These are phyloP conservation scores for Sylvia atricapilla DNA, from an alignment of 2,113 vertebrate species.

Conservation along the genomic window DNA sequence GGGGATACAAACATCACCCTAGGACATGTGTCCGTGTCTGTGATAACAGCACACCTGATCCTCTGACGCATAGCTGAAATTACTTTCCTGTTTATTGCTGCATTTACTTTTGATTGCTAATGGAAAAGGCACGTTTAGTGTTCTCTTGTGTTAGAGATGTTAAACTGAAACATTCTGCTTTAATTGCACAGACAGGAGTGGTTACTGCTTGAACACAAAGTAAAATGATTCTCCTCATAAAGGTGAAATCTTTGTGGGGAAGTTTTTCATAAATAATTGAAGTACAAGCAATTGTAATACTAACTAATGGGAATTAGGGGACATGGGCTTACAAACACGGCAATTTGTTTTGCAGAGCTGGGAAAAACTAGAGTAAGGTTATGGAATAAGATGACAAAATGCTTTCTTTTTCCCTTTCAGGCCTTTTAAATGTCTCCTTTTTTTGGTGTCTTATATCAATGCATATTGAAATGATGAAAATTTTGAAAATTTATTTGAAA, in stretches of 20 bases:
- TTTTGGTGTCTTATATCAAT: neutral
- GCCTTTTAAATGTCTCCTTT: neutral
- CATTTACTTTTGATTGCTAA: constrained; percentile 50
- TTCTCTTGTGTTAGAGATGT: constrained; percentile 21
- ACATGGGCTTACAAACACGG: neutral
- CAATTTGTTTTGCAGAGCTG: constrained; percentile 15
- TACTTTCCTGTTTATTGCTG: constrained; percentile 43
- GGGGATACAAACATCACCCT: too few relatives aligned
- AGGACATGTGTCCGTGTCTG: neutral
- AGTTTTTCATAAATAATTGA: constrained; percentile 56
- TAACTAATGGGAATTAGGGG: constrained; percentile 33
- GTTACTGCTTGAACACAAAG: constrained; percentile 11
- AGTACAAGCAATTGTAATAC: constrained; percentile 26
- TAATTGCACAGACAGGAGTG: constrained; percentile 24
- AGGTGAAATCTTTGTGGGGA: constrained; percentile 36
- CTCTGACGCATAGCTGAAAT: neutral
- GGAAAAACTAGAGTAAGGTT: neutral
- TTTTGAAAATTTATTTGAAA: neutral
- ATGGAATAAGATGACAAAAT: neutral
- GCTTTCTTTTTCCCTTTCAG: neutral
- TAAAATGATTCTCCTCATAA: constrained; percentile 42
- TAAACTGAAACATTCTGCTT: constrained; percentile 26
- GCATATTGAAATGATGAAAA: neutral
- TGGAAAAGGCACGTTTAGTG: constrained; percentile 40
- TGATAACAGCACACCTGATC: neutral